Conservation (phyloP, 2,113 vertebrate genomes). For the Labrus mixtus region DNA sequence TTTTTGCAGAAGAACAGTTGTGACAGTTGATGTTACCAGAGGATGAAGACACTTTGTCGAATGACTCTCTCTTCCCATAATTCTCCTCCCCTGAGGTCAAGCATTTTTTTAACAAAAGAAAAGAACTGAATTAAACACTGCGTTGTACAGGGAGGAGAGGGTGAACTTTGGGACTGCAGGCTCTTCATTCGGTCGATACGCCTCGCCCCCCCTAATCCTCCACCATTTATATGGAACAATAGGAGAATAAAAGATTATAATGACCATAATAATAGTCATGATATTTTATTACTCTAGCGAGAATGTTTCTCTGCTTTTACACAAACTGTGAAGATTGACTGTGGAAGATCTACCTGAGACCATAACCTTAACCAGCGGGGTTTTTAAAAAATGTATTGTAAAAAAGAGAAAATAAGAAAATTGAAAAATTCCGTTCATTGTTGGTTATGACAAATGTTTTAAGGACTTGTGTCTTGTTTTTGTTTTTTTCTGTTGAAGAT, state of each 20-base stretch:
- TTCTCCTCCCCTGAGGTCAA: slow-evolving; percentile 59
- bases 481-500: slow-evolving; percentile 85
- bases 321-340: slow-evolving; percentile 92
- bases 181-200: slow-evolving; percentile 52
- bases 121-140: slow-evolving; percentile 70
- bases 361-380: slow-evolving; percentile 90
- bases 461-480: slow-evolving; percentile 85
- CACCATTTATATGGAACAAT: slow-evolving; percentile 89
- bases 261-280: slow-evolving; percentile 85
- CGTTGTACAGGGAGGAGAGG: slow-evolving; percentile 71
- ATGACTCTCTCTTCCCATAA: slow-evolving; percentile 65
- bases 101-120: slow-evolving; percentile 66
- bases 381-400: slow-evolving; percentile 93
- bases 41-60: slow-evolving; percentile 64
- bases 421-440: slow-evolving; percentile 88
- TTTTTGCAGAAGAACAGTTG: slow-evolving; percentile 43
- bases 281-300: slow-evolving; percentile 98
- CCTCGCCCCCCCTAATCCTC: slow-evolving; percentile 77
- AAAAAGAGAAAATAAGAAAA: slow-evolving; percentile 80
- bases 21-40: slow-evolving; percentile 41
- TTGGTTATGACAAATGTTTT: slow-evolving; percentile 92
- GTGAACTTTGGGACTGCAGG: slow-evolving; percentile 69
- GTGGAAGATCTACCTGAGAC: slow-evolving; percentile 92
- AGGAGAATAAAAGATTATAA: slow-evolving; percentile 86
- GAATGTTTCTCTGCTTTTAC: slow-evolving; percentile 93